Base-by-base conservation (phyloP, 2,797 vertebrate species). In the Alfaro cultratus region DNA sequence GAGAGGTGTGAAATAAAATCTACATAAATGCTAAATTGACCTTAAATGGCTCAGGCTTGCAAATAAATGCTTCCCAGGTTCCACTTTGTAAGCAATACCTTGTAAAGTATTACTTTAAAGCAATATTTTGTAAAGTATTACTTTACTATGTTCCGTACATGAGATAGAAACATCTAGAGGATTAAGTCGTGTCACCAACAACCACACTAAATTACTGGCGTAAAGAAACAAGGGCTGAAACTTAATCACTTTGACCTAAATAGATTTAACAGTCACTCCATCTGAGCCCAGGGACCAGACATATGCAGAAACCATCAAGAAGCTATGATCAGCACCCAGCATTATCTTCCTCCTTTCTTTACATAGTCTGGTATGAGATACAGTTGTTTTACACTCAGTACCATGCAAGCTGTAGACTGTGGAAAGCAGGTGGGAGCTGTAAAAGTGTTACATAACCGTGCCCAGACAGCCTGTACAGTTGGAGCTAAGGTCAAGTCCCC, bases 191-290 rank as follows among this genome's bases (percentile, higher is more conserved):
- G 89, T 81, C 57, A 39, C 83, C 29, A 45, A 49, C 80, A 92
- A 78, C 80, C 86, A 26, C 87, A 79, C 64, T 79, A 82, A 91
- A 31, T 70, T 91, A 86, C 91, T 78, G 86, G 90, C 85, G 83
- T 81, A 87, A 31, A 83, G 86, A 88, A 92, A 90, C 91, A 90
- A 82, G 88, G 31, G 47, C 78, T 86, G 91, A 94, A 93, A 92
- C 67, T 70, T 86, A 91, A 93, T 92, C 87, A 83, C 84, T 86
- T 79, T 94, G 93, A 94, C 93, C 93, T 84, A 91, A 95, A 95
- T 95, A 93, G 93, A 92, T 94, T 95, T 93, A 82, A 92, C 94
- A 95, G 94, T 85, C 85, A 73, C 81, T 90, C 77, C 75, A 57
- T 86, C 78, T 78, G 36, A 73, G 60, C 85, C 79, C 45, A 81